Evolutionary conservation across 1,140 invertebrate species (phyloP), one percentile per base, ranked within the genome.

Genomic region (Pissodes strobi): DNA sequence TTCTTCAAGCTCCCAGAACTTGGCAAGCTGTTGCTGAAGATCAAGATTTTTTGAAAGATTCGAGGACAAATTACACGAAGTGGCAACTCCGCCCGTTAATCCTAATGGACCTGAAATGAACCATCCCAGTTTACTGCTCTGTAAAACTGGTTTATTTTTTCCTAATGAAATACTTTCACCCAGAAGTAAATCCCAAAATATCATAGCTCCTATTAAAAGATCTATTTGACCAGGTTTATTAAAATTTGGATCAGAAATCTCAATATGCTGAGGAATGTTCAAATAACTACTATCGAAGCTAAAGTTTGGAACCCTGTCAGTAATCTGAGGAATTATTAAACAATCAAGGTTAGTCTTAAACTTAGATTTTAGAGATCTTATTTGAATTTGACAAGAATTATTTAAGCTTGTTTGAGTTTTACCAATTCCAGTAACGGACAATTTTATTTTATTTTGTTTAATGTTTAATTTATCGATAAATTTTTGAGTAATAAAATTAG

Each of bases 1-100:
- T n/a, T 66, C 19, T 45, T 66, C 64, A 23, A 52, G 15, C 18
- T 60, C 21, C 71, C 69, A 53, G 69, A 57, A 39, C 25, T 34
- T 61, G 10, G 8, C 3, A 5, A 59, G 25, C 17, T 30, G n/a
- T 2, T 2, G 2, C 15, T 59, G 21, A 9, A 59, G 17, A 17
- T 48, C 25, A 8, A 30, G n/a, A n/a, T n/a, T n/a, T 34, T 34
- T 6, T 6, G 30, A 34, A 34, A n/a, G 2, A 34, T 57, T 57
- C 46, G n/a, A 30, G 17, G 8, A 10, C 4, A 53, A 34, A 34
- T 53, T 53, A 18, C 51, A 49, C 17, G 22, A 6, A 19, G 13
- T 23, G 5, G 5, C 21, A 8, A 49, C 17, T 49, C 8, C 3
- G 10, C 8, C 9, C 10, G n/a, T n/a, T n/a, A n/a, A n/a, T 46